Base-by-base conservation (phyloP, 2,113 vertebrate genomes). In the Chitala chitala region DNA sequence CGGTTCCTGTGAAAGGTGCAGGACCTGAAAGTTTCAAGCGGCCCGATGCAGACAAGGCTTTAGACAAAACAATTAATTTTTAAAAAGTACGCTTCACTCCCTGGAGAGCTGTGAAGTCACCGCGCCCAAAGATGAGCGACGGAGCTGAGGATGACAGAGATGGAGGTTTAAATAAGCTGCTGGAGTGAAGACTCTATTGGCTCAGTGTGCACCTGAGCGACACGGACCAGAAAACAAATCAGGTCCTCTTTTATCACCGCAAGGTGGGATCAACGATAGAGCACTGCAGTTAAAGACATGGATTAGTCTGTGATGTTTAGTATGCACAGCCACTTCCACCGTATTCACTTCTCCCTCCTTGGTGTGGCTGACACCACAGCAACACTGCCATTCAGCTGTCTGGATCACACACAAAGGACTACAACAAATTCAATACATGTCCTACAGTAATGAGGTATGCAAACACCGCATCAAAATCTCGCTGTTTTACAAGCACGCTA, bases 401-500 rank as follows among this genome's bases (percentile, higher is more conserved):
- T 31, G 38, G 29, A 46, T 20, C 56, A 63, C 69, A 71, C 56
- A 54, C 56, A 71, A 36, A 36, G 56, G 29, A 59, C 29, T 15
- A 29, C 20, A 65, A 42, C 56, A 0, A 59, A 59, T 17, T 59
- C 13, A 33, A 33, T 59, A 7, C 56, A 33, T 17, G 56, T 59
- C 56, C 56, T 31, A 31, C 26, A 17, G 26, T 31, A 29, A 33
- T 5, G 8, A n/a, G n/a, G n/a, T n/a, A n/a, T n/a, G 13, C 13
- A 2, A 59, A 59, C 56, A 24, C 56, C 1, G 13, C 4, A 33
- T 24, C 3, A 17, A 0, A 12, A 33, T 15, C 29, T 59, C 13
- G 20, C 56, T 15, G 4, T 1, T 59, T 17, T 15, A 33, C 26
- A 59, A 33, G 24, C 56, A 59, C 24, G 33, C 0, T 29, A 4